Percentiles rank a stretch among this genome's conserved stretches.
Evolutionary conservation across 2,797 vertebrate genomes (phyloP).

Genomic region (Prionace glauca): DNA sequence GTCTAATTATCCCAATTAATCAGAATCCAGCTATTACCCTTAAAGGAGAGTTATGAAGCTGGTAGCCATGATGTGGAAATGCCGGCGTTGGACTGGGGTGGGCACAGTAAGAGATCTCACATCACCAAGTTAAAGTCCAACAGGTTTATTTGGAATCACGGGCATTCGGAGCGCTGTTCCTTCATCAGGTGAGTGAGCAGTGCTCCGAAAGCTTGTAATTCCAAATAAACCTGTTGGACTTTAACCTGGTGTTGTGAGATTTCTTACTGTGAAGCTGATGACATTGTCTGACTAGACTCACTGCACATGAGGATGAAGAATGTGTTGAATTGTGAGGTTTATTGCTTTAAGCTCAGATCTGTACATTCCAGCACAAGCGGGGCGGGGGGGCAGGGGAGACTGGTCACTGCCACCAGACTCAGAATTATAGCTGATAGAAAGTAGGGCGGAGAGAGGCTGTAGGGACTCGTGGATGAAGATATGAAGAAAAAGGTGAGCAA

Average conservation of each 20-base stretch:
- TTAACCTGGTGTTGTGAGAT: too few relatives aligned
- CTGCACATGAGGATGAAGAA: not conserved
- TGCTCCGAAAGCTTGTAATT: too few relatives aligned
- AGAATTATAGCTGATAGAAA: not conserved
- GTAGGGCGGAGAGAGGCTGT: not conserved
- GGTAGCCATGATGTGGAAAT: too few relatives aligned
- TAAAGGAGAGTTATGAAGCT: not conserved
- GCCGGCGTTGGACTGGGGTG: too few relatives aligned
- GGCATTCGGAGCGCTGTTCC: too few relatives aligned
- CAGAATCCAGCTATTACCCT: not conserved
- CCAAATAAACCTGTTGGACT: too few relatives aligned
- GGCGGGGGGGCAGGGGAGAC: too few relatives aligned
- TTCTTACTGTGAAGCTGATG: too few relatives aligned
- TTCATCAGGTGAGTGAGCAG: too few relatives aligned
- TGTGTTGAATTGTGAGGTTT: not conserved
- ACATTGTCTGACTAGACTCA: not conserved
- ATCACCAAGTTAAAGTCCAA: too few relatives aligned
- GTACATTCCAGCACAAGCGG: not conserved
- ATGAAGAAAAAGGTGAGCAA: not conserved
- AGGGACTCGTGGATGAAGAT: not conserved
- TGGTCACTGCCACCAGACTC: not conserved
- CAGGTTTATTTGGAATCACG: too few relatives aligned
- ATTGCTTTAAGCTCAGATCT: not conserved
- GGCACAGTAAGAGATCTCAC: too few relatives aligned
- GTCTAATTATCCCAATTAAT: not conserved